Conservation (phyloP, 2,797 vertebrate species). For the Anas flavirostris region DNA sequence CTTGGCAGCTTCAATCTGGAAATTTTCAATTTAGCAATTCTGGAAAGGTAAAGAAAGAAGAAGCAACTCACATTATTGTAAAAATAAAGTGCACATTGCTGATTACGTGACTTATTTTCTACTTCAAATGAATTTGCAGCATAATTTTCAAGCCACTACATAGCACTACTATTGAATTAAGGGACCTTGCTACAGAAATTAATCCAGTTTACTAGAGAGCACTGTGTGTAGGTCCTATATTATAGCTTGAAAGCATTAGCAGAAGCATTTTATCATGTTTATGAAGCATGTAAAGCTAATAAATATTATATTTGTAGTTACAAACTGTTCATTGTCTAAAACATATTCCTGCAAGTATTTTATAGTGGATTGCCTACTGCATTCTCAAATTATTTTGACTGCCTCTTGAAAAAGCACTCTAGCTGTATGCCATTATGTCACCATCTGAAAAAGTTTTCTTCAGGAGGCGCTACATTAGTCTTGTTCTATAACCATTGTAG, state of each 20-base stretch:
- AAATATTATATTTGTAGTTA: slow-evolving; percentile 25
- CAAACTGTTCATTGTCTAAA: not conserved
- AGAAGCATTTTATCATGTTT: slow-evolving; percentile 17
- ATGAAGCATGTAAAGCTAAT: not conserved
- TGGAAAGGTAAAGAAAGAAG: not conserved
- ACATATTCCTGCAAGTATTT: not conserved
- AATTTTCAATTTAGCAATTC: not conserved
- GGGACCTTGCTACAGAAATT: not conserved
- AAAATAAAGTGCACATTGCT: not conserved
- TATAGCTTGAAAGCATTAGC: not conserved
- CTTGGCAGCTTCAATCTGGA: not conserved
- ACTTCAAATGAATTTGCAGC: not conserved
- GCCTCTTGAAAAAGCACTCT: not conserved
- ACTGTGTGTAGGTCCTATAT: not conserved
- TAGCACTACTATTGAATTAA: not conserved
- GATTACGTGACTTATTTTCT: not conserved
- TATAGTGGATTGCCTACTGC: not conserved
- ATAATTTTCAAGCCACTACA: not conserved
- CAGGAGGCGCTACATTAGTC: not conserved
- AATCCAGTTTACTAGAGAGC: not conserved
- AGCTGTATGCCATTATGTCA: not conserved
- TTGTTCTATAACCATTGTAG: not conserved
- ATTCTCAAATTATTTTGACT: not conserved
- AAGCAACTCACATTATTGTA: not conserved
- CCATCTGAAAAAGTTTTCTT: not conserved